Conservation (phyloP, 2,113 vertebrate species). For the Bostrychus sinensis region DNA sequence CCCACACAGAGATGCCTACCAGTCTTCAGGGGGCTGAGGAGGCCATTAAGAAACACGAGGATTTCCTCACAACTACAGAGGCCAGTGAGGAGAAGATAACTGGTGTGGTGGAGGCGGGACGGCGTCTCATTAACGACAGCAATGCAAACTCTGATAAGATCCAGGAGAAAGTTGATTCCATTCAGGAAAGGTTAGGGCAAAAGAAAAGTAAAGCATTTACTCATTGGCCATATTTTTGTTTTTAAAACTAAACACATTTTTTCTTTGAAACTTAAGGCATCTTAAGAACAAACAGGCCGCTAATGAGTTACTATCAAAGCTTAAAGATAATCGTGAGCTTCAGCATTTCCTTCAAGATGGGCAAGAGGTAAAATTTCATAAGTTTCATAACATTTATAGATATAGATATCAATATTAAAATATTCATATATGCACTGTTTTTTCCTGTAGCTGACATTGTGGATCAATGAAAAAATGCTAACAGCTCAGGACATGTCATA, state of each 20-base stretch:
- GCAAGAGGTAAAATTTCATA: slow-evolving; percentile 84
- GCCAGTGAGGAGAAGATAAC: slow-evolving; percentile 90
- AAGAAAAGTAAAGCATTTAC: not conserved
- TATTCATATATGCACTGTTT: not conserved
- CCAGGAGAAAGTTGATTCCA: slow-evolving; percentile 90
- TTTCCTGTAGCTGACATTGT: slow-evolving; percentile 84
- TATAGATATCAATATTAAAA: not conserved
- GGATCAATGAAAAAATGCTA: slow-evolving; percentile 96
- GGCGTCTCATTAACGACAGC: slow-evolving; percentile 84
- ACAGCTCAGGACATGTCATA: slow-evolving; percentile 94
- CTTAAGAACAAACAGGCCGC: slow-evolving; percentile 85
- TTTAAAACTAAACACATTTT: not conserved
- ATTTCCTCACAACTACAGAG: slow-evolving; percentile 93
- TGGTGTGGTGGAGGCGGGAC: slow-evolving; percentile 85
- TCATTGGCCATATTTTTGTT: not conserved
- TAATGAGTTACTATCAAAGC: slow-evolving; percentile 84
- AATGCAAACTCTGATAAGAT: slow-evolving; percentile 89
- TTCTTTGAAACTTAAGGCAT: slow-evolving; percentile 79
- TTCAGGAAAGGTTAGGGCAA: slow-evolving; percentile 85
- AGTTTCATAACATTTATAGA: not conserved
- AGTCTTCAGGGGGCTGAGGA: slow-evolving; percentile 88
- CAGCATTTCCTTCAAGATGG: slow-evolving; percentile 94
- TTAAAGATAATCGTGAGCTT: slow-evolving; percentile 92
- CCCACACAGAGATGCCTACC: slow-evolving; percentile 92
- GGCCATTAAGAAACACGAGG: slow-evolving; percentile 92